phyloP scores from a whole-genome alignment of 2,797 vertebrate genomes.

The Anguilla marmorata region DNA sequence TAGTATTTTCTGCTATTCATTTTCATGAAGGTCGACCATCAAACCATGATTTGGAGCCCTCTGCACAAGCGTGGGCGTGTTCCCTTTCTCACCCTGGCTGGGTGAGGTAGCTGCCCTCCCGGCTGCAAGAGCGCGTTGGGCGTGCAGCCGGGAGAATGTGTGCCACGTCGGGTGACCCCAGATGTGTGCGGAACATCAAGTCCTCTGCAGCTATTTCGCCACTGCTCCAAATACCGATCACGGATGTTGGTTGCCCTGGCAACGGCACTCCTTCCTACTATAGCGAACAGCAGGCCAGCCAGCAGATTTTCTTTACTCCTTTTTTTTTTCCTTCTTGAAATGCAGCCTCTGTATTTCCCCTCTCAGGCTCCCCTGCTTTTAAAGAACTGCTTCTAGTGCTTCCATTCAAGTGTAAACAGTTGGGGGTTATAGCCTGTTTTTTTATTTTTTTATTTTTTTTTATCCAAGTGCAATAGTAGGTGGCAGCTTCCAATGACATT shows the following conservation, averaged over 20 bases:
- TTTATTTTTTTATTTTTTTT: background rate
- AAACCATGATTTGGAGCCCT: too few species aligned
- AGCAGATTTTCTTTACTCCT: slow-evolving; percentile 35
- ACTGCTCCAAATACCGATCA: slow-evolving; percentile 78
- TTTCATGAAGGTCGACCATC: too few species aligned
- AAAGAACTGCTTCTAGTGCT: background rate
- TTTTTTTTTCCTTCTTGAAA: background rate
- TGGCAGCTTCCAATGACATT: background rate
- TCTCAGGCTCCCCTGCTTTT: background rate
- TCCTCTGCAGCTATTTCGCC: slow-evolving; percentile 76
- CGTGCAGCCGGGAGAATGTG: slow-evolving; percentile 32
- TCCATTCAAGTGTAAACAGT: background rate
- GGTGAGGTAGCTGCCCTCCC: background rate
- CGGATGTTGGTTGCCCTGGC: slow-evolving; percentile 72
- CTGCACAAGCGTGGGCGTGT: background rate
- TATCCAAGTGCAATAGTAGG: background rate
- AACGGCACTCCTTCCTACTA: slow-evolving; percentile 78
- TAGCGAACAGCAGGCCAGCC: slow-evolving; percentile 63
- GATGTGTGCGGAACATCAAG: slow-evolving; percentile 76
- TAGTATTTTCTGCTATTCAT: too few species aligned
- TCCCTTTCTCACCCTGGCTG: background rate
- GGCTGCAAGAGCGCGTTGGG: background rate
- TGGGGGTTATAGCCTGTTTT: too few species aligned
- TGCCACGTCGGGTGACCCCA: slow-evolving; percentile 73
- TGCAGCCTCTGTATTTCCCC: slow-evolving; percentile 16